These are phyloP conservation scores for Campoplex capitator DNA, from an alignment of 2,888 invertebrate genomes.

Conservation along the genomic window DNA sequence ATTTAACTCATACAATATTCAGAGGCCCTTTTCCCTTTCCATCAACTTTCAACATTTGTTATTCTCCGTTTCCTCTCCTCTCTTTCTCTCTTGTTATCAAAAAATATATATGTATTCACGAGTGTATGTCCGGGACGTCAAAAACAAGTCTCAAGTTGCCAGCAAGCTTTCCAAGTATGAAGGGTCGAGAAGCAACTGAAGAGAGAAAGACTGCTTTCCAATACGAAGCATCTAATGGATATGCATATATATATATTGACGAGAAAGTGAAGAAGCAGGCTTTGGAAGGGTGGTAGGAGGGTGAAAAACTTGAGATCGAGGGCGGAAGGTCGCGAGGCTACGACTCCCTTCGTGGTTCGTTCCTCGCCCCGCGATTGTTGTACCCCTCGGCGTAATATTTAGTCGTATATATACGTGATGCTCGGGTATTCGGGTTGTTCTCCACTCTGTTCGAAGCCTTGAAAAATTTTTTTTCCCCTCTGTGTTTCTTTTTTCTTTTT, in stretches of 20 bases:
- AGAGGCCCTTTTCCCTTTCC: conserved; percentile 74
- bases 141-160: conserved; percentile 69
- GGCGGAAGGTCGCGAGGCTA: conserved; percentile 55
- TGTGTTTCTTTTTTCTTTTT: background rate
- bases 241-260: conserved; percentile 19
- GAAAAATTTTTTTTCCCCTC: conserved; percentile 8
- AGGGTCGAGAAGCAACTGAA: conserved; percentile 49
- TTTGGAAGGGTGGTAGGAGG: background rate
- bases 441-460: conserved; percentile 14
- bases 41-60: conserved; percentile 67
- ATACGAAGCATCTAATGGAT: conserved; percentile 33
- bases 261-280: conserved; percentile 17
- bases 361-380: conserved; percentile 33
- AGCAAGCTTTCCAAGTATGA: conserved; percentile 59
- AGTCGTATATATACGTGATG: conserved; percentile 3
- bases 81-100: background rate
- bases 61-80: background rate
- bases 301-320: conserved; percentile 61
- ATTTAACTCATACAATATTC: conserved; percentile 77
- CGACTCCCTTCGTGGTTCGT: background rate
- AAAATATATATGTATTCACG: conserved; percentile 14
- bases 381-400: conserved; percentile 33
- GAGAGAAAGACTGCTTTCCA: conserved; percentile 49
- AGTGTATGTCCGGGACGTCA: conserved; percentile 62
- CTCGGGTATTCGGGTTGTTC: conserved; percentile 19